These are phyloP conservation scores for Arothron firmamentum DNA, from an alignment of 2,113 vertebrate genomes.

Conservation along the genomic window DNA sequence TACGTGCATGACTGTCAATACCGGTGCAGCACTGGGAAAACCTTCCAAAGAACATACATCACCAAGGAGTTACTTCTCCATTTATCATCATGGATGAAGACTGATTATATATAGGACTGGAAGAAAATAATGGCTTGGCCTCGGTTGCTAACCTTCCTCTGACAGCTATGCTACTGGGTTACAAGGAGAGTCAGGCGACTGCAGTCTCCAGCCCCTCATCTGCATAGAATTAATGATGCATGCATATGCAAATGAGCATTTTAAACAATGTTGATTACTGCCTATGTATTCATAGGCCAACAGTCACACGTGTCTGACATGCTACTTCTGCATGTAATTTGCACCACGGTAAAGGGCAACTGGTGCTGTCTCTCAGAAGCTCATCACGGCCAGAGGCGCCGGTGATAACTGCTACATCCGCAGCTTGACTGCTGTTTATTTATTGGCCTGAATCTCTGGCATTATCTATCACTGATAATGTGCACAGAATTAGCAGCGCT, in stretches of 20 bases:
- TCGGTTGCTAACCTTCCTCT: constrained; percentile 68
- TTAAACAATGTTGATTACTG: constrained; percentile 77
- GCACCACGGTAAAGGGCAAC: constrained; percentile 69
- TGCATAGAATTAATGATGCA: constrained; percentile 77
- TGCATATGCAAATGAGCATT: constrained; percentile 78
- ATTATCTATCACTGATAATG: constrained; percentile 4
- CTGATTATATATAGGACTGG: constrained; percentile 46
- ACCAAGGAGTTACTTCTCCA: constrained; percentile 50
- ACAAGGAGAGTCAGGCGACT: constrained; percentile 66
- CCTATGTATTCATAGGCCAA: constrained; percentile 77
- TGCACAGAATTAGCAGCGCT: not conserved
- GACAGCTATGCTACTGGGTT: constrained; percentile 71
- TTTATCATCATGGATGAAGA: constrained; percentile 49
- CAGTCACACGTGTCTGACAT: constrained; percentile 76
- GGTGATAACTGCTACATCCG: constrained; percentile 38
- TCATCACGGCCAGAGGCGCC: constrained; percentile 57
- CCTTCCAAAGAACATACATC: constrained; percentile 19
- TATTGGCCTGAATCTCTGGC: constrained; percentile 35
- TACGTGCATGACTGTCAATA: constrained; percentile 8
- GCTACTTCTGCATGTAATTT: constrained; percentile 72
- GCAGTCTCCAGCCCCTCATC: constrained; percentile 64
- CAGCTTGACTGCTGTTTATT: constrained; percentile 38
- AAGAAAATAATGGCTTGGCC: constrained; percentile 64
- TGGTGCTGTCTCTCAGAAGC: constrained; percentile 40
- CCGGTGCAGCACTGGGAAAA: constrained; percentile 3